Evolutionary conservation across 2,888 invertebrate genomes (phyloP), one percentile per base, ranked within the genome.

Genomic region (Geophilus truncorum): DNA sequence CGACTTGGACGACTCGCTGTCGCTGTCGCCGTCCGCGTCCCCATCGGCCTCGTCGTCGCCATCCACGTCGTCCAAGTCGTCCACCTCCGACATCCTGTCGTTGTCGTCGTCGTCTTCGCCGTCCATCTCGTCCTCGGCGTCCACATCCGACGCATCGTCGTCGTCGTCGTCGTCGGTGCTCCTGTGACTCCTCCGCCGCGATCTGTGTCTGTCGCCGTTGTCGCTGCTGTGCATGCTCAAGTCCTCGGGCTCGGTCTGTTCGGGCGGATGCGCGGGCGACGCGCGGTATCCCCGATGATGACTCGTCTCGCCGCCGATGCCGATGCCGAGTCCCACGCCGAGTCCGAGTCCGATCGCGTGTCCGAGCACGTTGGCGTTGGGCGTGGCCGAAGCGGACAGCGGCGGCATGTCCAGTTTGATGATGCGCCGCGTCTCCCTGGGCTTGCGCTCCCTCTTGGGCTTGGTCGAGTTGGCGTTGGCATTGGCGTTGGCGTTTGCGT

Each of bases 211-310:
- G 62, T 81, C 81, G n/a, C 81, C 81, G 78, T 81, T 82, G 51
- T 82, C 81, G 80, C 70, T 81, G 81, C 81, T 76, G 80, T 82
- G 82, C 90, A 95, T 92, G 80, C 94, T 94, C 83, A 96, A 89
- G 86, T 96, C 96, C 86, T 96, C 95, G 7, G 96, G 96, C 87
- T 95, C 95, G 1, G 95, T 95, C 89, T 96, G 96, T 87, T 93
- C 94, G 76, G 83, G 75, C 62, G 83, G 80, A 78, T 81, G 78
- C 79, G 80, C 45, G 79, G 78, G 90, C 81, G 88, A 83, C 86
- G 88, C 88, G 89, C 87, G 83, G 90, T 89, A 84, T 88, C 89
- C 81, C 89, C 87, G 87, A 40, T 76, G 80, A 25, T 76, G 75
- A 23, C 76, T 34, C 80, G 75, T 62, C 10, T 62, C 79, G 3